Percentiles rank a stretch among this genome's conserved stretches.
Evolutionary conservation across 2,797 vertebrate genomes (phyloP).

Genomic region (Falco cherrug): DNA sequence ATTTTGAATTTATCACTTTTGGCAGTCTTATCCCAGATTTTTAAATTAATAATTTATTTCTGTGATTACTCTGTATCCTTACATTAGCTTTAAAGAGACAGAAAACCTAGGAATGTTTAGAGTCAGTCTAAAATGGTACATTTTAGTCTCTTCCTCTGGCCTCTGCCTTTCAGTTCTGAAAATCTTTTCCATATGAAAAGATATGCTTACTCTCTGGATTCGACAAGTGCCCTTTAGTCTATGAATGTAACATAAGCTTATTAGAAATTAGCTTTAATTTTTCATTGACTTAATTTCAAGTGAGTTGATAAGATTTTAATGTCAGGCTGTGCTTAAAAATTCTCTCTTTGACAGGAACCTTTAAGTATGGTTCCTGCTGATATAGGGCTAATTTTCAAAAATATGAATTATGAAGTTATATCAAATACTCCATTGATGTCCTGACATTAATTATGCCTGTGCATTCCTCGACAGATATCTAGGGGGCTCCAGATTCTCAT

Average conservation of each 20-base stretch:
- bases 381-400: slow-evolving; percentile 70
- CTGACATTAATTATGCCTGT: slow-evolving; percentile 54
- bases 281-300: slow-evolving; percentile 92
- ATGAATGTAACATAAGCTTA: slow-evolving; percentile 70
- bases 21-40: slow-evolving; percentile 48
- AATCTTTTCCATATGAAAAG: slow-evolving; percentile 42
- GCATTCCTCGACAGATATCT: background rate
- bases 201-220: slow-evolving; percentile 37
- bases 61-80: slow-evolving; percentile 57
- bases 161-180: slow-evolving; percentile 17
- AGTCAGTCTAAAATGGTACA: background rate
- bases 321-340: slow-evolving; percentile 85
- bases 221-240: slow-evolving; percentile 43
- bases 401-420: slow-evolving; percentile 67
- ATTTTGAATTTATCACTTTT: slow-evolving; percentile 47
- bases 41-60: slow-evolving; percentile 63
- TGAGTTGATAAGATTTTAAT: slow-evolving; percentile 86
- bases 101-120: background rate
- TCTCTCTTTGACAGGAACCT: slow-evolving; percentile 80
- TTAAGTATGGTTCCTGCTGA: slow-evolving; percentile 66
- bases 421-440: slow-evolving; percentile 71
- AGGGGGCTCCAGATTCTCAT: background rate
- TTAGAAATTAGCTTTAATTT: slow-evolving; percentile 85
- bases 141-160: slow-evolving; percentile 27
- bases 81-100: slow-evolving; percentile 29